phyloP scores from a whole-genome alignment of 2,113 vertebrate genomes.

The Dicentrarchus labrax region DNA sequence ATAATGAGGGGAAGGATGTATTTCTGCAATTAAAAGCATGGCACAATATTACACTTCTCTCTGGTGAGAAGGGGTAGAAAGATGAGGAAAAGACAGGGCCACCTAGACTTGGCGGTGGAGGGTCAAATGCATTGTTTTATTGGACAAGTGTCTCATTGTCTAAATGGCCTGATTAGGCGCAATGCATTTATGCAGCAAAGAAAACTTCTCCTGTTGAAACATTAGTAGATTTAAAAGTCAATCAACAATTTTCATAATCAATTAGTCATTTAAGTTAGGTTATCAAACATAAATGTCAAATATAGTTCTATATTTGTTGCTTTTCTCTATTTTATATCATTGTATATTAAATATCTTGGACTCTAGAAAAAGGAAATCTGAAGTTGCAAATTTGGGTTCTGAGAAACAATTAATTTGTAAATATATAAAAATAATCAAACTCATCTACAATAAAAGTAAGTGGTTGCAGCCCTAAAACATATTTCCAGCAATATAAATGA shows the following conservation, averaged over 20 bases:
- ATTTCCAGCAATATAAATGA: conserved; percentile 13
- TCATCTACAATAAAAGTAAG: neutral
- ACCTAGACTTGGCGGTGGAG: conserved; percentile 31
- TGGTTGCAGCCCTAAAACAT: neutral
- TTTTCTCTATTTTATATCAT: neutral
- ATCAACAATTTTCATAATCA: conserved; percentile 12
- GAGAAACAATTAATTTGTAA: neutral
- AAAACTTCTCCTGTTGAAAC: conserved; percentile 34
- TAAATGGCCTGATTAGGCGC: conserved; percentile 42
- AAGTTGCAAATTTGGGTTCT: neutral
- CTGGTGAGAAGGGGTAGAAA: conserved; percentile 65
- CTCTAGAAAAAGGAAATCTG: neutral
- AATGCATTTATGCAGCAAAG: neutral
- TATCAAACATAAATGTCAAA: conserved; percentile 6
- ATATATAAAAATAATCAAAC: neutral
- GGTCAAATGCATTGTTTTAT: conserved; percentile 69
- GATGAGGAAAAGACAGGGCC: conserved; percentile 63
- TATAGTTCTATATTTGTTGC: neutral
- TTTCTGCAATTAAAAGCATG: conserved; percentile 91
- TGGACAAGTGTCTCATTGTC: conserved; percentile 58
- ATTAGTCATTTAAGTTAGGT: conserved; percentile 18
- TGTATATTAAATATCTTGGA: neutral
- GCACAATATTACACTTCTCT: conserved; percentile 84
- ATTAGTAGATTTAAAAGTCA: conserved; percentile 26
- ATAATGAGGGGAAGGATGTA: conserved; percentile 97